phyloP scores from a whole-genome alignment of 2,113 vertebrate species.

The Dasyurus viverrinus region DNA sequence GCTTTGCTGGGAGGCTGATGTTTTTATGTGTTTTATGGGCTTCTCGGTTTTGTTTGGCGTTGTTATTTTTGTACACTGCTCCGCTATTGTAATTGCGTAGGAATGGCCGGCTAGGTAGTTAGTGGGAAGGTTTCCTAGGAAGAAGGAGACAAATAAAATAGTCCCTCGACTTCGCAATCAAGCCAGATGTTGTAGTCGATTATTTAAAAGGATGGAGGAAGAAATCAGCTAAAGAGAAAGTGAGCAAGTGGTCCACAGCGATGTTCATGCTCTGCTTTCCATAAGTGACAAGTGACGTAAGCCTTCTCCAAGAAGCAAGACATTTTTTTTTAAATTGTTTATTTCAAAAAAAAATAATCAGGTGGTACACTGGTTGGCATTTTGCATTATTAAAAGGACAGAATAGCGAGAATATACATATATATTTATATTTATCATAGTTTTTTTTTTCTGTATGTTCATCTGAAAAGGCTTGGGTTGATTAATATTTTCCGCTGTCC shows the following conservation, averaged over 20 bases:
- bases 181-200: background rate
- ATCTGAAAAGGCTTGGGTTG: constrained; percentile 91
- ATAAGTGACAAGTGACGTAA: constrained; percentile 60
- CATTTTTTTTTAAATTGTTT: constrained; percentile 77
- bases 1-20: background rate
- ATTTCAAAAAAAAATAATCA: constrained; percentile 71
- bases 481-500: constrained; percentile 99
- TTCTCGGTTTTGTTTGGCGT: background rate
- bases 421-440: constrained; percentile 87
- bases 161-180: constrained; percentile 25
- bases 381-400: constrained; percentile 72
- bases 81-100: background rate
- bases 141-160: background rate
- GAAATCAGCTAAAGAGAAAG: constrained; percentile 51
- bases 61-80: rapidly evolving
- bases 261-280: constrained; percentile 20
- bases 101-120: background rate
- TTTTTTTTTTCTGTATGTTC: constrained; percentile 84
- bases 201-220: background rate
- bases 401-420: constrained; percentile 78
- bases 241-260: constrained; percentile 11
- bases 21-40: background rate
- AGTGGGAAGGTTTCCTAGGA: background rate
- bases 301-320: constrained; percentile 58
- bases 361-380: constrained; percentile 67